These are phyloP conservation scores for Nomada fucata DNA, from an alignment of 2,888 invertebrate genomes.

Conservation along the genomic window DNA sequence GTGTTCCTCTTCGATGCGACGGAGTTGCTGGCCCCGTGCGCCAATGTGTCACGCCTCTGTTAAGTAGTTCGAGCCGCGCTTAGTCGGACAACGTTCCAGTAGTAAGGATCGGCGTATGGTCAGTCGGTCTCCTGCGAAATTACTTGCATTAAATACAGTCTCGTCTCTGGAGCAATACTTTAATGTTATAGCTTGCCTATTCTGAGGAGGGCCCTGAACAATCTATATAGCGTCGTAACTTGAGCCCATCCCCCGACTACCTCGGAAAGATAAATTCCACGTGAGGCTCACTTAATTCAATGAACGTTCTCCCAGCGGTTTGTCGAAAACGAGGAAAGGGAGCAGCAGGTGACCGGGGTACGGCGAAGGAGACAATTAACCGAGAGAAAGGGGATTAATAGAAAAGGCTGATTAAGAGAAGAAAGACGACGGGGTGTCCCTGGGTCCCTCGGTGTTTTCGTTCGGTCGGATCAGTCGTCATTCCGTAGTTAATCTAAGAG, in stretches of 20 bases:
- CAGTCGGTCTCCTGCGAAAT: background rate
- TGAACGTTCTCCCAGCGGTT: slow-evolving; percentile 1
- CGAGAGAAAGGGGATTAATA: slow-evolving; percentile 46
- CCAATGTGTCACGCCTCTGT: no score
- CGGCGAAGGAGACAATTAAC: slow-evolving; percentile 40
- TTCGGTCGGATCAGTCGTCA: slow-evolving; percentile 70
- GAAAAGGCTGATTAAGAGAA: slow-evolving; percentile 51
- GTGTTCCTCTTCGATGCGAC: no score
- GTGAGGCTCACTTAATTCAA: slow-evolving; percentile 12
- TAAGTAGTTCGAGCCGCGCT: background rate
- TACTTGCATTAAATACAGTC: background rate
- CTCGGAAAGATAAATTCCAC: background rate
- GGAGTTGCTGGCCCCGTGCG: no score
- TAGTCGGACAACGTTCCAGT: background rate
- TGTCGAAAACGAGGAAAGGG: background rate
- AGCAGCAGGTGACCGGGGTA: background rate
- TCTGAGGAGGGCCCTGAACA: no score
- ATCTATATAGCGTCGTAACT: background rate
- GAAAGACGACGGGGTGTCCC: slow-evolving; percentile 37
- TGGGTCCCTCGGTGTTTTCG: slow-evolving; percentile 57
- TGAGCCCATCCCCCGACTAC: background rate
- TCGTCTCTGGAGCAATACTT: no score
- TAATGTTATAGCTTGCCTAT: background rate
- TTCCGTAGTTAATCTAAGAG: slow-evolving; percentile 70
- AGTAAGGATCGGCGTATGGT: background rate